Conservation (phyloP, 2,113 vertebrate genomes). For the Salvelinus fontinalis region DNA sequence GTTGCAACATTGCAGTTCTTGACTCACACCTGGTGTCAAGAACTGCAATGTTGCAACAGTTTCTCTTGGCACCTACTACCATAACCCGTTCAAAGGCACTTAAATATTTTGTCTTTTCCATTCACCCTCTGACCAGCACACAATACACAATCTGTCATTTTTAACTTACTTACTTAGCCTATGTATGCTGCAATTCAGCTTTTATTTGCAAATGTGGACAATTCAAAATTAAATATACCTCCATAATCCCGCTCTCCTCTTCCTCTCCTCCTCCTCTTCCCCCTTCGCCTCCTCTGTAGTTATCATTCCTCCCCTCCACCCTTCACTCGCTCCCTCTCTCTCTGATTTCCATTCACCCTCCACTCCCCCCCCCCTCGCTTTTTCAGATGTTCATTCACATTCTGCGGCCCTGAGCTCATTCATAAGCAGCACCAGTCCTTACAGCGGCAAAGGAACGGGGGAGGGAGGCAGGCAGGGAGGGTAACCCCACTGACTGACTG, state of each 20-base stretch:
- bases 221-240: conserved; percentile 2
- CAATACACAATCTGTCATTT: too few relatives aligned
- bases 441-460: conserved; percentile 60
- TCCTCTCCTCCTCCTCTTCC: background rate
- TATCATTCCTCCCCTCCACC: conserved; percentile 43
- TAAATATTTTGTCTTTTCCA: too few relatives aligned
- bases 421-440: conserved; percentile 73
- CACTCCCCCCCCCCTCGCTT: conserved; percentile 17
- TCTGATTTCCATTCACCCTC: conserved; percentile 60
- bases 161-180: too few relatives aligned
- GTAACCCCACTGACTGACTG: conserved; percentile 64
- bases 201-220: too few relatives aligned
- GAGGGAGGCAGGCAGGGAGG: background rate
- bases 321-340: conserved; percentile 37
- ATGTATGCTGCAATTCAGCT: too few relatives aligned
- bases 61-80: too few relatives aligned
- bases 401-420: conserved; percentile 67
- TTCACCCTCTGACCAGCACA: too few relatives aligned
- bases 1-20: background rate
- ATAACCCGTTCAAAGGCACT: too few relatives aligned
- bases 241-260: background rate
- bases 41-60: too few relatives aligned
- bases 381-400: conserved; percentile 67
- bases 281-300: background rate
- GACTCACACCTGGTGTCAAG: too few relatives aligned